Evolutionary conservation across 2,888 invertebrate species (phyloP).

Genomic region (Slavum lentiscoides): DNA sequence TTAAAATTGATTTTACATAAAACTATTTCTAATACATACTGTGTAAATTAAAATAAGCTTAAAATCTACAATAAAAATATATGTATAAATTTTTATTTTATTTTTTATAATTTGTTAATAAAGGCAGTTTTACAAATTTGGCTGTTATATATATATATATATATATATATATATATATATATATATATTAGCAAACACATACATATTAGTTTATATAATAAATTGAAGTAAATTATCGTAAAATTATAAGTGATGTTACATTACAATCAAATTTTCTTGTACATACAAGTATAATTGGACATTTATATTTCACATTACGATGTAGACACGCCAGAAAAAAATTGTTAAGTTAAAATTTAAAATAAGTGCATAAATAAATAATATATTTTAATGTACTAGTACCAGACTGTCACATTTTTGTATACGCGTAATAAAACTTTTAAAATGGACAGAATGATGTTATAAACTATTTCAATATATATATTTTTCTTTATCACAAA

Average conservation of each 20-base stretch:
- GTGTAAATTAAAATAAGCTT: conserved; percentile 38
- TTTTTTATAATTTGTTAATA: conserved; percentile 39
- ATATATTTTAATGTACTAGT: no score
- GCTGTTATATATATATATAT: neutral
- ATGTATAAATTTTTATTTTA: conserved; percentile 17
- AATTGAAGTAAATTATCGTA: neutral
- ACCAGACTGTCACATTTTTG: no score
- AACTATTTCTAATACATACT: conserved; percentile 23
- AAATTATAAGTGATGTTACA: conserved; percentile 35
- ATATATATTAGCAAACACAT: conserved; percentile 19
- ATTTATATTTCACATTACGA: conserved; percentile 12
- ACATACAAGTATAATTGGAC: neutral
- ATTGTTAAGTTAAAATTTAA: neutral
- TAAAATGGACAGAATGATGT: no score
- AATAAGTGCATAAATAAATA: no score
- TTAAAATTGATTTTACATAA: conserved; percentile 9
- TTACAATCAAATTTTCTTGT: neutral
- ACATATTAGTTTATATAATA: neutral
- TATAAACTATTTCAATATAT: neutral
- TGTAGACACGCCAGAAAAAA: conserved; percentile 8
- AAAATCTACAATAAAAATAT: conserved; percentile 31
- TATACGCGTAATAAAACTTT: no score
- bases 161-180: no score
- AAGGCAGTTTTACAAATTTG: conserved; percentile 37
- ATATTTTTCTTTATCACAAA: neutral